These are phyloP conservation scores for Diploptera punctata DNA, from an alignment of 2,888 invertebrate species.

Conservation along the genomic window DNA sequence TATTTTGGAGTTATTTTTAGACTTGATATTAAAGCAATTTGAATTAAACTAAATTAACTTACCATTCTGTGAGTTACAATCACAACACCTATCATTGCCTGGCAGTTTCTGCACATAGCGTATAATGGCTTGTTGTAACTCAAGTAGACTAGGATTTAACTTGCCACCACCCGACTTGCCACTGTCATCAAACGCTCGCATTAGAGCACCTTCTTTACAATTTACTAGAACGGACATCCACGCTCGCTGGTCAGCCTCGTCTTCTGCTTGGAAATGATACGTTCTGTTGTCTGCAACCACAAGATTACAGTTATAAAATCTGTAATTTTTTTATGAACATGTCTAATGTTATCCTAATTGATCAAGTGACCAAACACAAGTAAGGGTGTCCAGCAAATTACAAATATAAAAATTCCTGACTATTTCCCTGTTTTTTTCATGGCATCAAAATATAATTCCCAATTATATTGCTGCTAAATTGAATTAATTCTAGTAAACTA, in stretches of 20 bases:
- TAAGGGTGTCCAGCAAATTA: too few species aligned
- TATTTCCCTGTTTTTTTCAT: too few species aligned
- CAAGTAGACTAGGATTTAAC: conserved; percentile 63
- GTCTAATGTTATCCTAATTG: too few species aligned
- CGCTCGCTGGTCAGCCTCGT: conserved; percentile 89
- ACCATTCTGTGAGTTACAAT: conserved; percentile 94
- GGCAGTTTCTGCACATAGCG: conserved; percentile 86
- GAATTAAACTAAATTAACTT: conserved; percentile 45
- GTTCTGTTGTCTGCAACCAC: conserved; percentile 85
- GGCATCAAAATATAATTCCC: too few species aligned
- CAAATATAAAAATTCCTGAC: too few species aligned
- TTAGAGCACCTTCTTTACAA: conserved; percentile 92
- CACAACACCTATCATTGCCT: conserved; percentile 95
- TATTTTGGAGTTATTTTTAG: too few species aligned
- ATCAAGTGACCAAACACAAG: too few species aligned
- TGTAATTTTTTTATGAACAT: too few species aligned
- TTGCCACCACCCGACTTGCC: conserved; percentile 68
- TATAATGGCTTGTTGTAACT: conserved; percentile 89
- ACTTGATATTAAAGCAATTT: too few species aligned
- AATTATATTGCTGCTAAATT: too few species aligned
- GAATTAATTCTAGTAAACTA: too few species aligned
- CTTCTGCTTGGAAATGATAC: conserved; percentile 98
- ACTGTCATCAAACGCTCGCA: conserved; percentile 90
- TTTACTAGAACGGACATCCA: conserved; percentile 98
- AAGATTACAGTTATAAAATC: too few species aligned